Percentiles rank a stretch among this genome's conserved stretches.
Conservation (phyloP, 2,888 invertebrate species). For the Acrobasis suavella region DNA sequence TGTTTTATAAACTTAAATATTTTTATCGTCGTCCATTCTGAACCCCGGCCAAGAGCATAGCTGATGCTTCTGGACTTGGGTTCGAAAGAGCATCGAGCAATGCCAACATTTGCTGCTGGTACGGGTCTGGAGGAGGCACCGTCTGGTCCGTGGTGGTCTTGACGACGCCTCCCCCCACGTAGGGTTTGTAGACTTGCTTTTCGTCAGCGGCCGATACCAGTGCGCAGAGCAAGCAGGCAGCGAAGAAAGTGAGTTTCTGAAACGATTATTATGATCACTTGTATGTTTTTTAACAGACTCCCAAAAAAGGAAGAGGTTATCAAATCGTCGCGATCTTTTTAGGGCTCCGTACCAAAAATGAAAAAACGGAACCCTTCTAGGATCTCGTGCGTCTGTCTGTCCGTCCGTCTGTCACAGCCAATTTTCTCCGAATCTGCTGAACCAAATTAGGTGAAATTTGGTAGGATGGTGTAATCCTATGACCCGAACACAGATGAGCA, state of each 20-base stretch:
- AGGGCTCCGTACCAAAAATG: too few species aligned
- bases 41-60: neutral
- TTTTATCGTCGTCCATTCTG: neutral
- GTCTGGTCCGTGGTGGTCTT: constrained; percentile 20
- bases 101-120: constrained; percentile 9
- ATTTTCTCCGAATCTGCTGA: too few species aligned
- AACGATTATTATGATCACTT: neutral
- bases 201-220: neutral
- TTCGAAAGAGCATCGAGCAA: neutral
- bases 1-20: too few species aligned
- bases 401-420: too few species aligned
- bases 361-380: too few species aligned
- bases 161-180: neutral
- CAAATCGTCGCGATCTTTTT: too few species aligned
- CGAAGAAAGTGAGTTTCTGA: neutral
- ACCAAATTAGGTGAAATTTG: too few species aligned
- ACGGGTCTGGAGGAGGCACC: constrained; percentile 20
- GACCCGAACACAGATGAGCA: too few species aligned
- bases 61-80: neutral
- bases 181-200: neutral
- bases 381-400: too few species aligned
- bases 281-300: too few species aligned
- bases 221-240: neutral
- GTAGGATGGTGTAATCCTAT: too few species aligned
- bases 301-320: too few species aligned